phyloP scores from a whole-genome alignment of 2,797 vertebrate genomes.

The Alosa sapidissima region DNA sequence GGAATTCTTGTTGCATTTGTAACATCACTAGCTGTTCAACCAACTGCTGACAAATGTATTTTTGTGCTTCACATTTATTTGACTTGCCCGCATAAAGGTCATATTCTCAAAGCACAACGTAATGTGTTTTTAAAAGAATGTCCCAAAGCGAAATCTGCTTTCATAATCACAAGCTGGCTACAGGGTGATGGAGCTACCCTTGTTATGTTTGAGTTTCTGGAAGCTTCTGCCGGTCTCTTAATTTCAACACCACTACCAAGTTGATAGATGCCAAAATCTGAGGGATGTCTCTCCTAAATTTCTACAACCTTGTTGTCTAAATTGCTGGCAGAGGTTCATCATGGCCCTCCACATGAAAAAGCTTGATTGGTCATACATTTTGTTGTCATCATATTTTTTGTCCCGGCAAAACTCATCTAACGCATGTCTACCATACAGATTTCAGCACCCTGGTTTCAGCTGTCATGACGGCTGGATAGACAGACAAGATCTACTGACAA shows the following conservation, averaged over 20 bases:
- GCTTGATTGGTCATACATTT: neutral
- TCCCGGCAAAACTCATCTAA: conserved; percentile 25
- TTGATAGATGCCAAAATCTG: neutral
- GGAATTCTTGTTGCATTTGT: conserved; percentile 54
- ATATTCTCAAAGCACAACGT: conserved; percentile 46
- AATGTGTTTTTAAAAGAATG: conserved; percentile 70
- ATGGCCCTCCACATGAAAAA: neutral
- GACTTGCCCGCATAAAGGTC: conserved; percentile 58
- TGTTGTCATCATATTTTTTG: neutral
- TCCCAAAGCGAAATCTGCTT: conserved; percentile 65
- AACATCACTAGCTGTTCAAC: conserved; percentile 59
- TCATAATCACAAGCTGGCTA: conserved; percentile 57
- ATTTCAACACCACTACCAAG: conserved; percentile 39
- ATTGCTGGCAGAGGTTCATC: neutral
- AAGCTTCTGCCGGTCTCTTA: conserved; percentile 27
- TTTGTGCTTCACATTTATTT: conserved; percentile 55
- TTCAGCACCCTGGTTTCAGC: neutral
- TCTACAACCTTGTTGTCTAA: neutral
- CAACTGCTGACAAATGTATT: conserved; percentile 53
- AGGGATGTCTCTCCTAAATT: neutral
- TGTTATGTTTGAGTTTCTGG: conserved; percentile 13
- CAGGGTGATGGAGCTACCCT: conserved; percentile 36
- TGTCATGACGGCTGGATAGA: neutral
- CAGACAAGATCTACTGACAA: conserved; percentile 21
- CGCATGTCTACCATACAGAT: neutral